Percentiles rank a stretch among this genome's conserved stretches.
Conservation (phyloP, 2,888 invertebrate species). For the Zaprionus bogoriensis region DNA sequence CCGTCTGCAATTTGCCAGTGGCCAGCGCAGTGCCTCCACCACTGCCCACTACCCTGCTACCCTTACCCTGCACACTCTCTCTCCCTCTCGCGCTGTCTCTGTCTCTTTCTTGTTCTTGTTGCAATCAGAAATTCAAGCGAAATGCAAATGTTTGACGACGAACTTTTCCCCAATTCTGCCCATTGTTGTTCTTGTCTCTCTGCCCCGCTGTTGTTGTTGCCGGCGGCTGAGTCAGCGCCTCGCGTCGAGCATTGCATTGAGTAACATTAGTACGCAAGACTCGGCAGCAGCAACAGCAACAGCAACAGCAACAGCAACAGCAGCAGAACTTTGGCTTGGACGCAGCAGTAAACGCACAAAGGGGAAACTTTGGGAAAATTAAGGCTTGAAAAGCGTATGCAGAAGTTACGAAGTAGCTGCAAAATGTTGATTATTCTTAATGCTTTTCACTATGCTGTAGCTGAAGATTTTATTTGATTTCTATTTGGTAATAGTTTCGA, state of each 20-base stretch:
- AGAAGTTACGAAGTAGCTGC: no score
- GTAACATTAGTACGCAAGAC: constrained; percentile 26
- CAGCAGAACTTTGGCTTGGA: no score
- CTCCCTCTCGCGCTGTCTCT: not conserved
- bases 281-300: no score
- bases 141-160: constrained; percentile 75
- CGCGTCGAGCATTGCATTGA: constrained; percentile 40
- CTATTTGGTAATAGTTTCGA: no score
- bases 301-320: no score
- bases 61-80: not conserved
- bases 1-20: constrained; percentile 75
- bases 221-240: constrained; percentile 51
- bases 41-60: no score
- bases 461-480: no score
- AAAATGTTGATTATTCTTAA: no score
- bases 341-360: no score
- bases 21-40: constrained; percentile 54
- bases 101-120: constrained; percentile 25
- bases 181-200: not conserved
- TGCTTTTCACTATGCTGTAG: no score
- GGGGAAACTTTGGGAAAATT: no score
- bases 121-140: constrained; percentile 75
- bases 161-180: constrained; percentile 56
- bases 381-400: no score
- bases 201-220: not conserved